Base-by-base conservation (phyloP, 2,888 invertebrate species). In the Drosophila nr. fundita region DNA sequence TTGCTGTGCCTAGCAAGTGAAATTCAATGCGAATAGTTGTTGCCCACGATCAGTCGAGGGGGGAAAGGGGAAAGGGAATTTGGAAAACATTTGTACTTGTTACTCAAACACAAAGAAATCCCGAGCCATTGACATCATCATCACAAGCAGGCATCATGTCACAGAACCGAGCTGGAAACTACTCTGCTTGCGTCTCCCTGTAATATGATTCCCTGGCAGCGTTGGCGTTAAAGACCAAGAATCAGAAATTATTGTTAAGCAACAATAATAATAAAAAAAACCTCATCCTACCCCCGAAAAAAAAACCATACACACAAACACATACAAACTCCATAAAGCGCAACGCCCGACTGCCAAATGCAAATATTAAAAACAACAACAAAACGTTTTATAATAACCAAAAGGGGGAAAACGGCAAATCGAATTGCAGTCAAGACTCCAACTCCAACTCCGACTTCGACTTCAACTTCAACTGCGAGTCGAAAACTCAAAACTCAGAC, bases 241-340 rank as follows among this genome's bases (percentile, higher is more conserved):
- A 85, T 87, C 87, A 84, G 78, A 84, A 85, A 87, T 87, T 71
- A 82, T 87, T 85, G 89, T 89, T 89, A 82, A 87, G 89, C 85
- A 73, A 89, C 85, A 85, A 82, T 83, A 89, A 84, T 77, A 85
- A 85, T 27, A 54, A 53, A 77, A 89, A 84, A 76, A 80, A 82
- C 70, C 50, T 68, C 69, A 63, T 73, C 61, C 73, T 68, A 84
- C 73, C 71, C 73, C 87, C 84, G 68, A 88, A 88, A 85, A 71
- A 68, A 61, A 64, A 48, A 45, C 24, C 40, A 42, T 21, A 21
- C 42, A 21, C 42, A 42, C 42, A 42, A 42, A 45, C 15, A 45
- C 24, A 45, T 15, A 45, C 30, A 32, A 21, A 59, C 54, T 58
- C 74, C 90, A 89, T 85, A 85, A 86, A 89, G 65, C 68, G 82